Evolutionary conservation across 2,888 invertebrate genomes (phyloP).

Genomic region (Ornithoptera alexandrae): DNA sequence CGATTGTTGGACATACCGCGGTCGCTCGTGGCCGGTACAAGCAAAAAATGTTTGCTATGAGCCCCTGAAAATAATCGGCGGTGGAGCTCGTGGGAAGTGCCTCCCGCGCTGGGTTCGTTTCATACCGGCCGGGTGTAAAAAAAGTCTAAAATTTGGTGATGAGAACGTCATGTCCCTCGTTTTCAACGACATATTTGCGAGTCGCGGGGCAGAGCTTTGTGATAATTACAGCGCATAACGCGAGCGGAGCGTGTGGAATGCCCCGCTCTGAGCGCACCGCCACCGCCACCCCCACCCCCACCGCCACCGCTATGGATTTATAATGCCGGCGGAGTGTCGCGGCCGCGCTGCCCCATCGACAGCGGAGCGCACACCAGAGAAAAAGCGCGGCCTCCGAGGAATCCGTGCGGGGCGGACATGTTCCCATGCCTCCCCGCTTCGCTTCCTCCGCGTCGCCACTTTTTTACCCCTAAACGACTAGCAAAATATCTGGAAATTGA

Average conservation of each 20-base stretch:
- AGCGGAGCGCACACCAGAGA: constrained; percentile 51
- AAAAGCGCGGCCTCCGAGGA: constrained; percentile 63
- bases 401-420: constrained; percentile 62
- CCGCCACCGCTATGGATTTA: constrained; percentile 74
- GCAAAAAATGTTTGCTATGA: constrained; percentile 59
- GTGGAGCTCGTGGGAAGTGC: constrained; percentile 68
- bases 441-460: constrained; percentile 48
- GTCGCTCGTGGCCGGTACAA: constrained; percentile 58
- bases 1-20: constrained; percentile 70
- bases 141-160: constrained; percentile 74
- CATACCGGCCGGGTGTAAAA: constrained; percentile 52
- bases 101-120: constrained; percentile 55
- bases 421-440: constrained; percentile 57
- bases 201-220: constrained; percentile 74
- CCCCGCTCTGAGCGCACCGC: constrained; percentile 74
- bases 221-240: constrained; percentile 79
- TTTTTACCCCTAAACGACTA: constrained; percentile 72
- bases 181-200: constrained; percentile 79
- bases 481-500: constrained; percentile 76
- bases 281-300: constrained; percentile 44
- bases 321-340: constrained; percentile 75
- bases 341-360: constrained; percentile 61
- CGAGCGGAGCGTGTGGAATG: constrained; percentile 73
- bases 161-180: constrained; percentile 79
- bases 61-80: constrained; percentile 58